Conservation (phyloP, 2,888 invertebrate genomes). For the Loripinus fragilis region DNA sequence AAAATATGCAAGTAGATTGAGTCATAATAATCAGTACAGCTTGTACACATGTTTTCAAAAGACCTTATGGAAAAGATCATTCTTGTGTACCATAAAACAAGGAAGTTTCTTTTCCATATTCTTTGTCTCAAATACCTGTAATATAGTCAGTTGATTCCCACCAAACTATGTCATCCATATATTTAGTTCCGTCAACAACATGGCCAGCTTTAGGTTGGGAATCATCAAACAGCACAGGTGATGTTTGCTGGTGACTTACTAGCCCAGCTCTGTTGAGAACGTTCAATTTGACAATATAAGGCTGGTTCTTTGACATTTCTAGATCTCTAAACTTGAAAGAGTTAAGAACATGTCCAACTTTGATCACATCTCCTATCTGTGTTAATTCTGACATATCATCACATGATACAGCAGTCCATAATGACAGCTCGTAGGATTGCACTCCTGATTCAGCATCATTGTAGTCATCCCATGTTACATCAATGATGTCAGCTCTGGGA, state of each 20-base stretch:
- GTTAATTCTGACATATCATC: not conserved
- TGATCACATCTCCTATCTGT: not conserved
- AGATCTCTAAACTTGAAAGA: not conserved
- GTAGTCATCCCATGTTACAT: conserved; percentile 47
- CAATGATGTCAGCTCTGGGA: conserved; percentile 24
- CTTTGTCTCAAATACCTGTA: conserved; percentile 39
- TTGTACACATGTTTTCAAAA: no score
- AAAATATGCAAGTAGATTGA: no score
- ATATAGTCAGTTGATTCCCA: conserved; percentile 45
- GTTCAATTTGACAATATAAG: conserved; percentile 50
- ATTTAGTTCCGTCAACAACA: conserved; percentile 55
- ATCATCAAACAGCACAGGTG: conserved; percentile 52
- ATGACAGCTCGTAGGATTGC: conserved; percentile 34
- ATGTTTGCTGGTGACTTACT: conserved; percentile 9
- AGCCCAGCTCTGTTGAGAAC: conserved; percentile 55
- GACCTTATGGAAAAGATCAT: no score
- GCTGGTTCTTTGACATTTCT: not conserved
- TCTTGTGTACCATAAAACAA: no score
- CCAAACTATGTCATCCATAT: conserved; percentile 50
- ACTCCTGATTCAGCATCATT: conserved; percentile 41
- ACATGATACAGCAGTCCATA: conserved; percentile 43
- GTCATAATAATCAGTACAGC: no score
- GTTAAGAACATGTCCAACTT: not conserved
- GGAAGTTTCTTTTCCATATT: no score
- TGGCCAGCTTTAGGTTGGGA: conserved; percentile 47